Conservation (phyloP, 1,140 invertebrate species). For the Cardiocondyla obscurior region DNA sequence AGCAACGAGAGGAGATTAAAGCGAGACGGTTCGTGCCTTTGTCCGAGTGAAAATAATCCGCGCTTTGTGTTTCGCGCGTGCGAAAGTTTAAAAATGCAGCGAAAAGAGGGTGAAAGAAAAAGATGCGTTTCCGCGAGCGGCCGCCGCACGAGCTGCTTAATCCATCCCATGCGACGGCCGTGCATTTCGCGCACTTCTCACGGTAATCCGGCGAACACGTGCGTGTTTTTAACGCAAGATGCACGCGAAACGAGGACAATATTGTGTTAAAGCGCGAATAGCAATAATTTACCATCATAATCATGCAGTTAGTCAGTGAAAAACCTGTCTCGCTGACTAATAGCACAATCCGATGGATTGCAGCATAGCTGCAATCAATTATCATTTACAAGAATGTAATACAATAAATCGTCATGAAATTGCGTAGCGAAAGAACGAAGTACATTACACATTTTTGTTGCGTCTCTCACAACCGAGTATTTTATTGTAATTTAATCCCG, state of each 20-base stretch:
- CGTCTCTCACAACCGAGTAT: not conserved
- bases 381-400: conserved; percentile 12
- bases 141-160: conserved; percentile 32
- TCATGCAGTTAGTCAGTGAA: conserved; percentile 14
- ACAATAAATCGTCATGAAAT: not conserved
- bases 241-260: conserved; percentile 27
- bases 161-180: conserved; percentile 4
- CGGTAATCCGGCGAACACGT: not conserved
- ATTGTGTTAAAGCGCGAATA: conserved; percentile 37
- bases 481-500: not conserved
- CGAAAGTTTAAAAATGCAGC: conserved; percentile 13
- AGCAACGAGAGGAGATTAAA: not conserved
- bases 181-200: conserved; percentile 25
- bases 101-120: not conserved
- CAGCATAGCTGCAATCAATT: not conserved
- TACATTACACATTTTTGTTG: conserved; percentile 10
- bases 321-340: conserved; percentile 20
- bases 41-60: conserved; percentile 5
- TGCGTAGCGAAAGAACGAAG: not conserved
- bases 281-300: conserved; percentile 33
- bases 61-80: conserved; percentile 1
- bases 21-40: not conserved
- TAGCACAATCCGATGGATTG: not conserved
- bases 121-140: not conserved
- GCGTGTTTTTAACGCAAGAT: conserved; percentile 5